These are phyloP conservation scores for Agapornis canus DNA, from an alignment of 2,797 vertebrate genomes.

Conservation along the genomic window DNA sequence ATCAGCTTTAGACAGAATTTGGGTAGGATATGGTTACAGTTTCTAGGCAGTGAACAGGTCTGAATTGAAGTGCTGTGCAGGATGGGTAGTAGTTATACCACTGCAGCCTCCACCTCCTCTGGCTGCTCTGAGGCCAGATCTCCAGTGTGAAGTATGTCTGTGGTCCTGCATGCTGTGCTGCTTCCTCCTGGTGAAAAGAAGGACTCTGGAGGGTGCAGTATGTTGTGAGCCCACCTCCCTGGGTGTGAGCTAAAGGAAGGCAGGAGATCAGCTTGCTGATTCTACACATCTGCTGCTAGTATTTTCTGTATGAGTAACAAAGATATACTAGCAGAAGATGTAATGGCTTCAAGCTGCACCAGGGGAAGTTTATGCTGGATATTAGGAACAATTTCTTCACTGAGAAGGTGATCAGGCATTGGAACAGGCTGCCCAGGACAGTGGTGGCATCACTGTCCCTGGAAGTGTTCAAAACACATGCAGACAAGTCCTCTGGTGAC, in stretches of 20 bases:
- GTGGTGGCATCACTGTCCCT: background rate
- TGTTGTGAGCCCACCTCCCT: background rate
- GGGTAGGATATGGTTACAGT: background rate
- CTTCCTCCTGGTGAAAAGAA: background rate
- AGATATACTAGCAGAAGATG: background rate
- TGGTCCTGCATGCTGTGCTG: background rate
- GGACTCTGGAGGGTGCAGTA: background rate
- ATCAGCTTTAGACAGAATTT: background rate
- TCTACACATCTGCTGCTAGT: background rate
- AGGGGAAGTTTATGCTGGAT: background rate
- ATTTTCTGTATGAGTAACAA: background rate
- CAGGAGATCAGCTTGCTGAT: background rate
- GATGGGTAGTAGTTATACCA: rapidly evolving
- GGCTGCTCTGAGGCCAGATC: rapidly evolving
- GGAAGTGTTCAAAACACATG: background rate
- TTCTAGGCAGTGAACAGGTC: background rate
- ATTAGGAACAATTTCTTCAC: background rate
- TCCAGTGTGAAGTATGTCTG: background rate
- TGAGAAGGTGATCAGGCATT: background rate
- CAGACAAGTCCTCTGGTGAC: background rate
- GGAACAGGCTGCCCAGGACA: background rate
- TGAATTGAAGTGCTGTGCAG: background rate
- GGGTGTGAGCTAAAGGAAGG: background rate
- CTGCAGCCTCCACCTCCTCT: background rate
- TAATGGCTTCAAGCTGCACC: background rate